These are phyloP conservation scores for Cyclopterus lumpus DNA, from an alignment of 2,797 vertebrate species.

Conservation along the genomic window DNA sequence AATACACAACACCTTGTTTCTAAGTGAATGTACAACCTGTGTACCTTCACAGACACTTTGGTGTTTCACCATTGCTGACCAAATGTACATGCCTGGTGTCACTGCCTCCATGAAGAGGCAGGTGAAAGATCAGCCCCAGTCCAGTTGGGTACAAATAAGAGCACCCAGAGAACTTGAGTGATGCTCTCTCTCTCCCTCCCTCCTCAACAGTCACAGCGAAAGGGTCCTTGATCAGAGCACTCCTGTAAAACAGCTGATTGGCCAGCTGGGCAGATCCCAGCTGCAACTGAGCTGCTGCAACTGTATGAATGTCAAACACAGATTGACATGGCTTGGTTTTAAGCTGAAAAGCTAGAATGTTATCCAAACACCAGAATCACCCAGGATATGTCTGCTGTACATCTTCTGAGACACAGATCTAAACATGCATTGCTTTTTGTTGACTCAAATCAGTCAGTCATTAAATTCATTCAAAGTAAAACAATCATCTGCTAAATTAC, in stretches of 20 bases:
- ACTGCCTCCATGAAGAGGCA: background rate
- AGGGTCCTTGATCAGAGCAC: constrained; percentile 25
- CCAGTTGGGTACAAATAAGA: constrained; percentile 25
- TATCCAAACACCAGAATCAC: background rate
- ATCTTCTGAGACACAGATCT: background rate
- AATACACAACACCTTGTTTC: background rate
- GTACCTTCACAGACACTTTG: background rate
- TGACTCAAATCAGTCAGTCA: background rate
- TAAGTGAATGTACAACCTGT: background rate
- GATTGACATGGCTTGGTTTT: too few relatives aligned
- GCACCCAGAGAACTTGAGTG: constrained; percentile 10
- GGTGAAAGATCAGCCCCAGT: constrained; percentile 12
- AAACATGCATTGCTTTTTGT: background rate
- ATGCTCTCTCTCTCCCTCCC: background rate
- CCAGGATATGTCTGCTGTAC: background rate
- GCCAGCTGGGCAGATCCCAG: constrained; percentile 14
- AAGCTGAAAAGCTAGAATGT: background rate
- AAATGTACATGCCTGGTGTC: background rate
- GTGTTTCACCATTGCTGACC: background rate
- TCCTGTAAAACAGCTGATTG: constrained; percentile 27
- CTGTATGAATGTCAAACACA: constrained; percentile 29
- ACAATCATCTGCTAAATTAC: background rate
- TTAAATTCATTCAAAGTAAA: background rate
- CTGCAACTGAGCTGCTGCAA: background rate
- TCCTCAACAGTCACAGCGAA: constrained; percentile 18